phyloP scores from a whole-genome alignment of 2,113 vertebrate genomes.

The Sinocyclocheilus maitianheensis region DNA sequence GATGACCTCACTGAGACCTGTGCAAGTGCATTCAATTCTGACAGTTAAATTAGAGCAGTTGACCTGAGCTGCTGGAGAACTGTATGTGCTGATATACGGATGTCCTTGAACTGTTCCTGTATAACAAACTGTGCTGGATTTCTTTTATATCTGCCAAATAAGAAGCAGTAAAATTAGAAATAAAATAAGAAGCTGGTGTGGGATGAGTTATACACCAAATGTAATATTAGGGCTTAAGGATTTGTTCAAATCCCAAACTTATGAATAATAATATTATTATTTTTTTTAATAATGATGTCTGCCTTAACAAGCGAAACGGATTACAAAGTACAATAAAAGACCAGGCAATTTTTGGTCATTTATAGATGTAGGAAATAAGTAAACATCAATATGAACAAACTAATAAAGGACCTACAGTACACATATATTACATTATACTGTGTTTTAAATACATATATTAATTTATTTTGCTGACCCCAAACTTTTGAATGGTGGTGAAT shows the following conservation, averaged over 20 bases:
- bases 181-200: neutral
- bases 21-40: neutral
- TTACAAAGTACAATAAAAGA: neutral
- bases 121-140: neutral
- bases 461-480: neutral
- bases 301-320: neutral
- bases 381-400: neutral
- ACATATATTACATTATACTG: too few species aligned
- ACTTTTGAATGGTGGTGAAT: neutral
- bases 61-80: neutral
- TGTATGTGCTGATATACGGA: neutral
- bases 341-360: neutral
- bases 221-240: neutral
- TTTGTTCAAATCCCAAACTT: neutral
- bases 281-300: neutral
- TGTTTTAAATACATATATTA: neutral
- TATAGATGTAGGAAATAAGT: neutral
- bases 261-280: neutral
- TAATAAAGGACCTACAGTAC: neutral
- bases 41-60: neutral
- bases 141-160: neutral
- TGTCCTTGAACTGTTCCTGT: neutral
- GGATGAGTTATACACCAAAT: neutral
- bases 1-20: neutral
- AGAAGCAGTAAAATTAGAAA: neutral